Conservation (phyloP, 2,113 vertebrate species). For the Colius striatus region DNA sequence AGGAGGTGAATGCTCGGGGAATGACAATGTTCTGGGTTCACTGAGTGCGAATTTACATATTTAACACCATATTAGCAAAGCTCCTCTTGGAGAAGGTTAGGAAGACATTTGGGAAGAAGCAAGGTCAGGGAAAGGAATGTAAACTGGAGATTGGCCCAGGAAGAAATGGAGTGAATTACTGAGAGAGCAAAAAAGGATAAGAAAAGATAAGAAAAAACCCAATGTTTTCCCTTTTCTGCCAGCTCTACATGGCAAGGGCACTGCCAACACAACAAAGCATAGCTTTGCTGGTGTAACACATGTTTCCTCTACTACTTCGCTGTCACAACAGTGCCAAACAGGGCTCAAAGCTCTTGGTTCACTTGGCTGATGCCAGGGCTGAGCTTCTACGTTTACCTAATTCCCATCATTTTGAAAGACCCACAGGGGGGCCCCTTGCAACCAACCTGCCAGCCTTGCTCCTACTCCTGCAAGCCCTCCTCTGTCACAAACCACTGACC, state of each 20-base stretch:
- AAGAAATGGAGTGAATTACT: background rate
- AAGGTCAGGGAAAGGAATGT: background rate
- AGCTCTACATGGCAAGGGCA: background rate
- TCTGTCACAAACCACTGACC: rapidly evolving
- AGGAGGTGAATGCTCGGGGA: background rate
- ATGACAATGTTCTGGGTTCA: background rate
- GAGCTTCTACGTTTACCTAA: background rate
- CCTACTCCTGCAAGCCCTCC: background rate
- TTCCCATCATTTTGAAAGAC: background rate
- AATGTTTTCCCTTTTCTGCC: background rate
- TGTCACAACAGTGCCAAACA: background rate
- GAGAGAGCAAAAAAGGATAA: background rate
- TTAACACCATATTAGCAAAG: background rate
- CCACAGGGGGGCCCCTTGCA: background rate
- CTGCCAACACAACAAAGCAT: background rate
- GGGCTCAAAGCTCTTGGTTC: background rate
- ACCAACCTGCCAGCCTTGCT: background rate
- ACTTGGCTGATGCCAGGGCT: background rate
- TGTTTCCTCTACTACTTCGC: background rate
- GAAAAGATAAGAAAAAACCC: background rate
- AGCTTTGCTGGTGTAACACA: background rate
- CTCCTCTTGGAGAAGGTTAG: background rate
- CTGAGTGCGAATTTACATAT: background rate
- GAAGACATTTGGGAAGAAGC: background rate
- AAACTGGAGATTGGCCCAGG: background rate